These are phyloP conservation scores for Stenolophus ochropezus DNA, from an alignment of 2,888 invertebrate genomes.

Conservation along the genomic window DNA sequence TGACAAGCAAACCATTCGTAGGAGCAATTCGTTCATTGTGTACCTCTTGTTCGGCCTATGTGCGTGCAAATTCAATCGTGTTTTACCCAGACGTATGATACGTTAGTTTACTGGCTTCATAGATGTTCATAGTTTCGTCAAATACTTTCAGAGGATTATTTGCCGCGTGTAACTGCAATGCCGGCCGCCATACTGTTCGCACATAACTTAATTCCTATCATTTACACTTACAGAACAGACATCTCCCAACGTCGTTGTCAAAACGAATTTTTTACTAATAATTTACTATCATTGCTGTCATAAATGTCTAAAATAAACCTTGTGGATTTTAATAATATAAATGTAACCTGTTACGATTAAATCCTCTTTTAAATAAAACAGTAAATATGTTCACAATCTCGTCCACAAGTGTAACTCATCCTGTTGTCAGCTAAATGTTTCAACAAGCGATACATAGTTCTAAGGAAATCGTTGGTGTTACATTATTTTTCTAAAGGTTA, in stretches of 20 bases:
- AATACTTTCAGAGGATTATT: constrained; percentile 25
- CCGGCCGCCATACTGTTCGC: constrained; percentile 31
- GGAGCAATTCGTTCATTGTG: constrained; percentile 49
- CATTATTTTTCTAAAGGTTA: constrained; percentile 43
- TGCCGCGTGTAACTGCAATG: constrained; percentile 50
- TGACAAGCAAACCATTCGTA: constrained; percentile 44
- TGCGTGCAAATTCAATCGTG: constrained; percentile 39
- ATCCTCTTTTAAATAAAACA: constrained; percentile 28
- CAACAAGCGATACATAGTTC: constrained; percentile 30
- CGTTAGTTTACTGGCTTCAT: constrained; percentile 55
- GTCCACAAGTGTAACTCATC: constrained; percentile 29
- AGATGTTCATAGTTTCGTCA: constrained; percentile 46
- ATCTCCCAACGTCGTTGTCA: background rate
- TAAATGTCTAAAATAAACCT: constrained; percentile 32
- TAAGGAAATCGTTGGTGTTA: constrained; percentile 49
- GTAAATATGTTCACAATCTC: constrained; percentile 25
- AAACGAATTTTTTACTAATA: constrained; percentile 23
- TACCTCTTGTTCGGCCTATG: constrained; percentile 49
- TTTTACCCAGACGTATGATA: constrained; percentile 46
- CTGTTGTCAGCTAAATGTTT: constrained; percentile 39
- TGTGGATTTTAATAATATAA: constrained; percentile 27
- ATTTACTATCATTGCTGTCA: constrained; percentile 30
- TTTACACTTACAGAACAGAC: background rate
- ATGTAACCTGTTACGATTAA: background rate
- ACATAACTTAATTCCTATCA: constrained; percentile 34